Base-by-base conservation (phyloP, 1,140 invertebrate genomes). In the Trachelipus rathkii region DNA sequence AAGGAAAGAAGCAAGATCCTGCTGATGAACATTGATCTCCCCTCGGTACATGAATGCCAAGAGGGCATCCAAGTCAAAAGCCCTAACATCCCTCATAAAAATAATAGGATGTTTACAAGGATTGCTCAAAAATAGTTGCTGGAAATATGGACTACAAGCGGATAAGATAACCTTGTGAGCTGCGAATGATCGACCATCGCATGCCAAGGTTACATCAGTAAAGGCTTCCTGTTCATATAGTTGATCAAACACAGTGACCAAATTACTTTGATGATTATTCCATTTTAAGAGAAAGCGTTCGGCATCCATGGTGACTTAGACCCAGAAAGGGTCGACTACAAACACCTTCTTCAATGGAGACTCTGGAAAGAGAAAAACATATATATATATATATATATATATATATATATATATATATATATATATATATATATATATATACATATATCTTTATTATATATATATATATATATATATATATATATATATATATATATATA, bases 81-180 rank as follows among this genome's bases (percentile, higher is more conserved):
- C 83, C n/a, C 82, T 79, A 19, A 85, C 83, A 77, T 85, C 84
- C 67, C 82, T 81, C 72, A 85, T 81, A 71, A 85, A 84, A 86
- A 96, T 93, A 84, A 95, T 95, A 69, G 93, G 93, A 87, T 96
- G 93, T 84, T 93, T 92, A 87, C 95, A 93, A 80, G 89, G 90
- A 85, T 95, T 95, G 86, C 93, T 91, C 82, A 95, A 88, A 86
- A 97, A 95, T 86, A 97, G 91, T 85, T 89, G 92, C 88, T 96
- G 93, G 87, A 97, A 96, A 88, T 96, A 96, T 74, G 94, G 93
- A 87, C 93, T 95, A 87, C 94, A 96, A 80, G 95, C 94, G 68
- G 94, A 95, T 72, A 96, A 87, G 85, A 96, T 94, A 75, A 93
- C 93, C 87, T 95, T 94, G 87, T 96, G 95, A 81, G 94, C 94